Conservation (phyloP, 2,888 invertebrate genomes). For the Amphipyra tragopoginis region DNA sequence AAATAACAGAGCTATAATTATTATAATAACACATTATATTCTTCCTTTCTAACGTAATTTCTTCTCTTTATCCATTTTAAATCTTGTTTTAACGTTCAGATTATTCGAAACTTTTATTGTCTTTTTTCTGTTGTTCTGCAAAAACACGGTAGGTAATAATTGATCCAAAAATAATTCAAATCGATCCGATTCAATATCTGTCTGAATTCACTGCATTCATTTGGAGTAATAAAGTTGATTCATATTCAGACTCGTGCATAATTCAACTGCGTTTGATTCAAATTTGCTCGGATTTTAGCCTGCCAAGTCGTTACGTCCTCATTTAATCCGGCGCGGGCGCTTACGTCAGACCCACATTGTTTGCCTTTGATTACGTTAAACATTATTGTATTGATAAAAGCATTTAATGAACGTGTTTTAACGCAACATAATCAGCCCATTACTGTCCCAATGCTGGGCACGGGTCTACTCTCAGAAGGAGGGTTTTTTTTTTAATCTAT, state of each 20-base stretch:
- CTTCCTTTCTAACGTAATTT: no score
- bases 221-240: constrained; percentile 49
- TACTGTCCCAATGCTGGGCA: no score
- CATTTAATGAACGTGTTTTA: not conserved
- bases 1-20: no score
- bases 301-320: constrained; percentile 34
- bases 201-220: constrained; percentile 27
- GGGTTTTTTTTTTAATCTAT: no score
- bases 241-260: constrained; percentile 33
- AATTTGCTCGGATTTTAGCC: constrained; percentile 35
- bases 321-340: constrained; percentile 37
- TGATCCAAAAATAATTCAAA: constrained; percentile 5
- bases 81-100: no score
- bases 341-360: constrained; percentile 39
- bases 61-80: no score
- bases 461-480: no score
- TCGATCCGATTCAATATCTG: constrained; percentile 27
- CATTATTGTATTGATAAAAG: constrained; percentile 2
- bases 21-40: no score
- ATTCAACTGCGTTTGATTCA: constrained; percentile 38
- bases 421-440: no score
- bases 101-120: no score
- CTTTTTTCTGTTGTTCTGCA: no score
- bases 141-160: not conserved
- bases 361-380: constrained; percentile 7